Conservation (phyloP, 2,888 invertebrate genomes). For the Brachyopa scutellaris region DNA sequence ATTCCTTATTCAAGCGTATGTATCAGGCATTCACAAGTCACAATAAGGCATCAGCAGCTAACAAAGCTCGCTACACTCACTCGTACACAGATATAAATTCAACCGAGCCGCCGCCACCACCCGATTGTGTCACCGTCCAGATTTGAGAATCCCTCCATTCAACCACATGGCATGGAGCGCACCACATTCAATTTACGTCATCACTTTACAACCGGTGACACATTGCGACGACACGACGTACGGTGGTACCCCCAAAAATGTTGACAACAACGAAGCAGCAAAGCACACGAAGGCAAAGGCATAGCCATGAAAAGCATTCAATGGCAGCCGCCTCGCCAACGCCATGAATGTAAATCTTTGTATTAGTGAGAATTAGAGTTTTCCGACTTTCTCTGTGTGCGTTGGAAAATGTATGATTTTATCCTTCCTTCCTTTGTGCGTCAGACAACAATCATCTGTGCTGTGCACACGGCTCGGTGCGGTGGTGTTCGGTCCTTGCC, state of each 20-base stretch:
- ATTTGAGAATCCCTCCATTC: constrained; percentile 1
- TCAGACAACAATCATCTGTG: constrained; percentile 41
- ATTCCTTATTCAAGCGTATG: constrained; percentile 17
- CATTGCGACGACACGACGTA: too few species aligned
- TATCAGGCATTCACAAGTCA: background rate
- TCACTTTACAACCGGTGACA: constrained; percentile 47
- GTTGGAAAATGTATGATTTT: background rate
- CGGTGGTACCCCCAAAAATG: constrained; percentile 35
- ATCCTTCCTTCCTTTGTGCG: constrained; percentile 21
- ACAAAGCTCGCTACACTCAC: background rate
- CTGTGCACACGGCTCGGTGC: background rate
- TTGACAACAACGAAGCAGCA: background rate
- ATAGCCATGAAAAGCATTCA: constrained; percentile 19
- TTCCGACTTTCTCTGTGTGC: background rate
- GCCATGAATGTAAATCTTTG: background rate
- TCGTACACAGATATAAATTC: too few species aligned
- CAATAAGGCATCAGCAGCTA: background rate
- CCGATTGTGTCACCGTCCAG: background rate
- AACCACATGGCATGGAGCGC: constrained; percentile 10
- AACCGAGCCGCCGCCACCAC: background rate
- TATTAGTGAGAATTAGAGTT: background rate
- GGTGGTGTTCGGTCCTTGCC: constrained; percentile 12
- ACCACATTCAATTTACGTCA: constrained; percentile 54
- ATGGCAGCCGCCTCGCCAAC: background rate
- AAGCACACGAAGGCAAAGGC: constrained; percentile 17